Conservation (phyloP, 1,140 invertebrate genomes). For the Calephelis nemesis region DNA sequence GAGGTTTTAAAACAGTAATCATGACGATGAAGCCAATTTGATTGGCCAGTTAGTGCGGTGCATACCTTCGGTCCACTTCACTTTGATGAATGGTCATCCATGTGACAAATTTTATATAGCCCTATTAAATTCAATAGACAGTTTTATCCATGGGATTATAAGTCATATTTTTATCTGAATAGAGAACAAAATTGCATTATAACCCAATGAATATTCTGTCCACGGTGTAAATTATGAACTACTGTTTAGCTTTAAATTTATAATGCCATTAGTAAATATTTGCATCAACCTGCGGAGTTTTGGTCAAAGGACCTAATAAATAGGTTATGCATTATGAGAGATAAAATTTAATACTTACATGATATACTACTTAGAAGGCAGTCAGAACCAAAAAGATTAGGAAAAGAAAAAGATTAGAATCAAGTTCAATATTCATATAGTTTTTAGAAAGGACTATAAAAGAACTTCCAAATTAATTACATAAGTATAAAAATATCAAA, state of each 20-base stretch:
- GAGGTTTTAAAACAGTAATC: background rate
- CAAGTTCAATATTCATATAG: too few relatives aligned
- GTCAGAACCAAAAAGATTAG: too few relatives aligned
- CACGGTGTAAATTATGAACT: constrained; percentile 36
- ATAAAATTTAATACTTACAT: too few relatives aligned
- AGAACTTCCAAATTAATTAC: too few relatives aligned
- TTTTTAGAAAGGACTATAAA: too few relatives aligned
- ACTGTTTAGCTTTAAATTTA: constrained; percentile 39
- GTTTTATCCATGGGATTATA: constrained; percentile 15
- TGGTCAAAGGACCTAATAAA: constrained; percentile 1
- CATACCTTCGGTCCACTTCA: constrained; percentile 48
- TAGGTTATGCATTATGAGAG: too few relatives aligned
- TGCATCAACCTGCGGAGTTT: constrained; percentile 30
- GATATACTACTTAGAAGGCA: too few relatives aligned
- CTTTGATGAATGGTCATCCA: constrained; percentile 55
- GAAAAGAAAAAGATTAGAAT: too few relatives aligned
- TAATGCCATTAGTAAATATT: constrained; percentile 43
- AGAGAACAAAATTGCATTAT: constrained; percentile 3
- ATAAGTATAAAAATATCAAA: too few relatives aligned
- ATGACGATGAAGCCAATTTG: constrained; percentile 20
- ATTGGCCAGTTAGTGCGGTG: constrained; percentile 38
- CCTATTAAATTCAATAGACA: constrained; percentile 46
- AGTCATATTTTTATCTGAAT: constrained; percentile 14
- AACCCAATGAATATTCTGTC: constrained; percentile 20
- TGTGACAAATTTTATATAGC: constrained; percentile 60